phyloP scores from a whole-genome alignment of 2,888 invertebrate species.

The Calliphora vomitoria region DNA sequence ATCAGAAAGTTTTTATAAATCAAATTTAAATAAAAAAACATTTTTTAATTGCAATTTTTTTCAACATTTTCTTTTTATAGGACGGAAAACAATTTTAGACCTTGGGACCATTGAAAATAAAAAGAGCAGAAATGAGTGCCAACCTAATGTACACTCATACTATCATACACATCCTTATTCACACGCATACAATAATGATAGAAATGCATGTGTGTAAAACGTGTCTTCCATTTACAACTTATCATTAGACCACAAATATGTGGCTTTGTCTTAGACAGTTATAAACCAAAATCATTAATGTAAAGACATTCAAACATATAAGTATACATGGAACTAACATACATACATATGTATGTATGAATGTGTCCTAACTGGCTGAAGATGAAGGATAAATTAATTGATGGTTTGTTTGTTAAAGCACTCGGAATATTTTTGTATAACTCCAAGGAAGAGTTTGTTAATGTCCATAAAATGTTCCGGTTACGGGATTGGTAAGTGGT shows the following conservation, averaged over 20 bases:
- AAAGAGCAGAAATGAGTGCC: too few species aligned
- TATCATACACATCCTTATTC: neutral
- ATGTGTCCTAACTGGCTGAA: neutral
- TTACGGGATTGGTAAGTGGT: neutral
- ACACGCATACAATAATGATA: neutral
- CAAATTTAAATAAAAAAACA: too few species aligned
- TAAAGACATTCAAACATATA: neutral
- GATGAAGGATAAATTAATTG: slow-evolving; percentile 50
- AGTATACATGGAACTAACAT: neutral
- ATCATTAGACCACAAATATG: slow-evolving; percentile 29
- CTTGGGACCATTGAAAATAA: too few species aligned
- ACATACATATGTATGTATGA: neutral
- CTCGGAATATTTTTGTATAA: neutral
- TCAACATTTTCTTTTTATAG: too few species aligned
- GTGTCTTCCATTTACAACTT: slow-evolving; percentile 3
- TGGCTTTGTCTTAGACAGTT: slow-evolving; percentile 27
- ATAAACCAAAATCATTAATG: slow-evolving; percentile 35
- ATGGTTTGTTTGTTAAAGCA: slow-evolving; percentile 33
- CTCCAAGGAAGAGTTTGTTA: neutral
- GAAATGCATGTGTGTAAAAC: neutral
- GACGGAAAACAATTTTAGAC: too few species aligned
- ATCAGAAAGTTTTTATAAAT: too few species aligned
- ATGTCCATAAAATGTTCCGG: neutral
- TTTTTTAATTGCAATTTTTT: too few species aligned
- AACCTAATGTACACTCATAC: neutral